A percentile compares a stretch with the other conserved stretches of the same genome.
These are phyloP conservation scores for Hormaphis cornu DNA, from an alignment of 1,140 invertebrate species.

Conservation along the genomic window DNA sequence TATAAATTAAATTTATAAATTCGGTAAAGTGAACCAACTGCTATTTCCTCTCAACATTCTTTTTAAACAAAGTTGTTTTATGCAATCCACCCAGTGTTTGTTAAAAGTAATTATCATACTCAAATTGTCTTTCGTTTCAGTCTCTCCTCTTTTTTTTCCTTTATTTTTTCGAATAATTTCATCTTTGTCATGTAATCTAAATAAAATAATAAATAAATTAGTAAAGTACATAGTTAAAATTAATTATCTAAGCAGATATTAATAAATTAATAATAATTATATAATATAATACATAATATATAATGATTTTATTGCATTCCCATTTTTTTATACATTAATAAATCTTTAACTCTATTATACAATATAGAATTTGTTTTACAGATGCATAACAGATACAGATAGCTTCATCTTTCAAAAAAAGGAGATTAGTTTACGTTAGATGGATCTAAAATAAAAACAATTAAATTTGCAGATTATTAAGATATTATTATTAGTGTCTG, in stretches of 20 bases:
- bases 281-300: too few relatives aligned
- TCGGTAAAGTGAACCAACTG: background rate
- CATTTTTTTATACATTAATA: too few relatives aligned
- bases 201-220: background rate
- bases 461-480: too few relatives aligned
- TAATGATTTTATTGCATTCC: too few relatives aligned
- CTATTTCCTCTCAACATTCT: background rate
- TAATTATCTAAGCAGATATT: background rate
- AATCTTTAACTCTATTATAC: too few relatives aligned
- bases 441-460: too few relatives aligned
- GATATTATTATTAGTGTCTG: too few relatives aligned
- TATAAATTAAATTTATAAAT: background rate
- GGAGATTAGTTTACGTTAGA: too few relatives aligned
- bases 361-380: too few relatives aligned
- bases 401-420: too few relatives aligned
- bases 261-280: background rate
- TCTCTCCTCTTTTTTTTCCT: slow-evolving; percentile 5
- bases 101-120: background rate
- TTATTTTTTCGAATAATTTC: slow-evolving; percentile 13
- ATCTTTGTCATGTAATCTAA: slow-evolving; percentile 25
- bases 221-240: background rate
- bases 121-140: background rate
- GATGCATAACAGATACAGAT: too few relatives aligned
- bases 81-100: background rate
- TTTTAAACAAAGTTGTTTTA: background rate